These are phyloP conservation scores for Frieseomelitta varia DNA, from an alignment of 1,140 invertebrate genomes.

Conservation along the genomic window DNA sequence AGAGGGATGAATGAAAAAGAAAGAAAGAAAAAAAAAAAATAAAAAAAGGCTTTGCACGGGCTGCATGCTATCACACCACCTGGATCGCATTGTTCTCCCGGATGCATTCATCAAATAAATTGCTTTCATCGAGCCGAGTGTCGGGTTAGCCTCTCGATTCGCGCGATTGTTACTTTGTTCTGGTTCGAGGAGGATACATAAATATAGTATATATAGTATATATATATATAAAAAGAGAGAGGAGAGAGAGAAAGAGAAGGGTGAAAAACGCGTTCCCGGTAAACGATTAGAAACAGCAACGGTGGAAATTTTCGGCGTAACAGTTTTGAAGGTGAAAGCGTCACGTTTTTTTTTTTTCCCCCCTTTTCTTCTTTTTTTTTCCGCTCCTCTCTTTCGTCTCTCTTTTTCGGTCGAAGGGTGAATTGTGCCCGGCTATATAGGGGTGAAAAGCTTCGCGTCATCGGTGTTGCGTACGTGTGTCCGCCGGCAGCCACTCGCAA, in stretches of 20 bases:
- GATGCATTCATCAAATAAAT: constrained; percentile 54
- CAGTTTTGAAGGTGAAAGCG: constrained; percentile 22
- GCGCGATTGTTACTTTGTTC: constrained; percentile 46
- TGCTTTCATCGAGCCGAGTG: constrained; percentile 52
- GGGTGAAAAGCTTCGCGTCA: constrained; percentile 54
- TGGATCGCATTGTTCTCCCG: constrained; percentile 57
- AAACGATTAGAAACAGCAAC: constrained; percentile 19
- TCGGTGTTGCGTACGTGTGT: constrained; percentile 44
- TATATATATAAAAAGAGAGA: background rate
- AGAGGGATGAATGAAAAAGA: too few relatives aligned
- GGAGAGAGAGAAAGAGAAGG: background rate
- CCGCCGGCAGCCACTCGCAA: constrained; percentile 57
- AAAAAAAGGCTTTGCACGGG: constrained; percentile 35
- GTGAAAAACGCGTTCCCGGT: background rate
- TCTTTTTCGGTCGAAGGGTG: constrained; percentile 17
- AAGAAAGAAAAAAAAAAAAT: background rate
- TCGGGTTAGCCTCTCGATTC: constrained; percentile 50
- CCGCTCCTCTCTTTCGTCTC: background rate
- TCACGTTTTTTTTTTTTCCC: background rate
- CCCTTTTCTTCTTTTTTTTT: too few relatives aligned
- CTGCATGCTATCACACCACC: constrained; percentile 52
- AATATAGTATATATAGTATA: background rate
- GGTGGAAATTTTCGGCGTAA: constrained; percentile 32
- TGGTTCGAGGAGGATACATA: background rate
- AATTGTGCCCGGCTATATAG: constrained; percentile 33